Conservation (phyloP, 2,888 invertebrate species). For the Pharmacophagus antenor region DNA sequence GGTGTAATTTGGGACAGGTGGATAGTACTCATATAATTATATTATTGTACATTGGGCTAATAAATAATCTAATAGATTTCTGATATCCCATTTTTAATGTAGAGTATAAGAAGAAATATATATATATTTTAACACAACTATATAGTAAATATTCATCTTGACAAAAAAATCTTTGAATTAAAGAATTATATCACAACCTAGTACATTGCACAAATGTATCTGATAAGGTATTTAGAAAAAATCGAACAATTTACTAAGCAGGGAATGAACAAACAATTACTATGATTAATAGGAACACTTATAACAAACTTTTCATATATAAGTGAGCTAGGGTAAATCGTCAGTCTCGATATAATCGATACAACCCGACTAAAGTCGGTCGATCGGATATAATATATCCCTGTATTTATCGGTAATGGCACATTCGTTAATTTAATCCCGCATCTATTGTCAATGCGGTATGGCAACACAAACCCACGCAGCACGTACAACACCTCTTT, state of each 20-base stretch:
- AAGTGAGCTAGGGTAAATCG: slow-evolving; percentile 50
- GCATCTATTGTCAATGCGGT: slow-evolving; percentile 16
- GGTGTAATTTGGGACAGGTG: slow-evolving; percentile 24
- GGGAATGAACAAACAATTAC: slow-evolving; percentile 36
- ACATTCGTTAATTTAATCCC: slow-evolving; percentile 38
- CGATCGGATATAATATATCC: slow-evolving; percentile 40
- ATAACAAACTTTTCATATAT: background rate
- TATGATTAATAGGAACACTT: slow-evolving; percentile 15
- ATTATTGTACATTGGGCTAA: slow-evolving; percentile 12
- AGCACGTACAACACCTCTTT: slow-evolving; percentile 1
- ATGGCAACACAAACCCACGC: slow-evolving; percentile 27
- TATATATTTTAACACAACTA: slow-evolving; percentile 5
- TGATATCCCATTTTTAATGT: slow-evolving; percentile 14
- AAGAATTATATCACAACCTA: slow-evolving; percentile 7
- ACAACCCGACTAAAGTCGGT: slow-evolving; percentile 42
- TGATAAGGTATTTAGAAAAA: slow-evolving; percentile 4
- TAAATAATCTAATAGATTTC: slow-evolving; percentile 24
- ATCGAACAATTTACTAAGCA: slow-evolving; percentile 2
- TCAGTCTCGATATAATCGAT: slow-evolving; percentile 58
- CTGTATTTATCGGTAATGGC: slow-evolving; percentile 42
- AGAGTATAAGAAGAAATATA: background rate
- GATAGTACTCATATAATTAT: slow-evolving; percentile 24
- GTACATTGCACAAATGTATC: slow-evolving; percentile 15
- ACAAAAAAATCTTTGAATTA: background rate
- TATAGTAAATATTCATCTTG: slow-evolving; percentile 2